phyloP scores from a whole-genome alignment of 1,140 invertebrate species.

The Sinonovacula constricta region DNA sequence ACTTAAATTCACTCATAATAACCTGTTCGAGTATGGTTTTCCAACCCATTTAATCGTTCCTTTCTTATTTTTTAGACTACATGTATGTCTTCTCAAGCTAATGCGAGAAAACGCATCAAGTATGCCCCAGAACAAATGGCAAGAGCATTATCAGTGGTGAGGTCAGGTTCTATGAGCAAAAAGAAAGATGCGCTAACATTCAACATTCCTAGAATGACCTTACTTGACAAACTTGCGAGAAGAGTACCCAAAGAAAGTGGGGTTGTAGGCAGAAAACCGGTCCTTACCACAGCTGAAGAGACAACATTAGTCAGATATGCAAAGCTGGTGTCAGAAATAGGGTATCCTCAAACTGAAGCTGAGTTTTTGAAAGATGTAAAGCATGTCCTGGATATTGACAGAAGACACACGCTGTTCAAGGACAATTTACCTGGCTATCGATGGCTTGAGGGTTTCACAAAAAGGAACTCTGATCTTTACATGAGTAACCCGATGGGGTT shows the following conservation, averaged over 20 bases:
- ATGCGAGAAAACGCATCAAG: slow-evolving; percentile 4
- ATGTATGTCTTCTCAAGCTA: not conserved
- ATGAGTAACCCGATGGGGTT: slow-evolving; percentile 5
- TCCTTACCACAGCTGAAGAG: slow-evolving; percentile 9
- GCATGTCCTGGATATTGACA: slow-evolving; percentile 27
- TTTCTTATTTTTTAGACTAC: not conserved
- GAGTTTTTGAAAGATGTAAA: slow-evolving; percentile 14
- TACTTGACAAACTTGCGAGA: slow-evolving; percentile 18
- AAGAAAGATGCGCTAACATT: not conserved
- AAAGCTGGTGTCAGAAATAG: slow-evolving; percentile 2
- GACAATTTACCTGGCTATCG: slow-evolving; percentile 7
- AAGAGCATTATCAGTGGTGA: slow-evolving; percentile 23
- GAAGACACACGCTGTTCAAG: slow-evolving; percentile 1
- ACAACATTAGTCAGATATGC: slow-evolving; percentile 2
- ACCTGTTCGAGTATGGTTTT: no score
- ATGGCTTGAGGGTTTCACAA: slow-evolving; percentile 1
- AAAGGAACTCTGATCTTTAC: slow-evolving; percentile 6
- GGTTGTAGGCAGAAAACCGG: slow-evolving; percentile 6
- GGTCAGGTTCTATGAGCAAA: not conserved
- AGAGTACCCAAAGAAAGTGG: slow-evolving; percentile 2
- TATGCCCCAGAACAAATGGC: slow-evolving; percentile 18
- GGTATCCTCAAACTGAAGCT: not conserved
- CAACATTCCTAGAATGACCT: slow-evolving; percentile 20
- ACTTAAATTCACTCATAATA: no score
- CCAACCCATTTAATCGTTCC: not conserved